Base-by-base conservation (phyloP, 1,140 invertebrate species). In the Conopomorpha cramerella region DNA sequence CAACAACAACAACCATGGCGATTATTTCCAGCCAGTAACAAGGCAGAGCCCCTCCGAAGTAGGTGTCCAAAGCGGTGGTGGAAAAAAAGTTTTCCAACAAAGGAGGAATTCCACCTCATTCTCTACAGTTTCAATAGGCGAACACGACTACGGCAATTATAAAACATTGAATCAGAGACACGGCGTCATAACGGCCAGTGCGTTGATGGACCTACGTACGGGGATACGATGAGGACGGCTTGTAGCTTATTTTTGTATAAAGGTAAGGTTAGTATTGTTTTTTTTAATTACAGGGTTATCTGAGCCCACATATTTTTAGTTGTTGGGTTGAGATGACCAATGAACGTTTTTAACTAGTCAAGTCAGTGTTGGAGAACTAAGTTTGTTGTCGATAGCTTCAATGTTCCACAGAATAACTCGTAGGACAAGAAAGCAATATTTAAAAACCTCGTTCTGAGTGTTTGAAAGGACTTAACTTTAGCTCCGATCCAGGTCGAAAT, bases 131-230 rank as follows among this genome's bases (percentile, higher is more conserved):
- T 61, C 54, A n/a, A 63, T 72, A 26, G 63, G 55, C 0, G 58
- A 62, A 28, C 50, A 54, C 0, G 58, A 55, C 16, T 64, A 55
- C 34, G 45, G 42, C 1, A 19, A 15, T n/a, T 14, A 16, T 2
- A 46, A 48, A 0, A 49, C 41, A 23, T 26, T 32, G 10, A 50
- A 39, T 30, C 60, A 65, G 6, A 60, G 55, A 11, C 63, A 74
- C 43, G 74, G 71, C 0, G 65, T 78, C 0, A 77, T 78, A 2
- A 76, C 74, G 0, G 74, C 71, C 0, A 78, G 71, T 39, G 74
- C 74, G 3, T 35, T 78, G 3, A 72, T 77, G 62, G 74, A 78
- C 37, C 36, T 78, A 0, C 51, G 68, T 25, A 73, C 71, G 8
- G 76, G 70, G 39, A 74, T 78, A 37, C 66, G 70, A 44, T 77